These are phyloP conservation scores for Ceratosolen fusciceps DNA, from an alignment of 1,140 invertebrate species.

Conservation along the genomic window DNA sequence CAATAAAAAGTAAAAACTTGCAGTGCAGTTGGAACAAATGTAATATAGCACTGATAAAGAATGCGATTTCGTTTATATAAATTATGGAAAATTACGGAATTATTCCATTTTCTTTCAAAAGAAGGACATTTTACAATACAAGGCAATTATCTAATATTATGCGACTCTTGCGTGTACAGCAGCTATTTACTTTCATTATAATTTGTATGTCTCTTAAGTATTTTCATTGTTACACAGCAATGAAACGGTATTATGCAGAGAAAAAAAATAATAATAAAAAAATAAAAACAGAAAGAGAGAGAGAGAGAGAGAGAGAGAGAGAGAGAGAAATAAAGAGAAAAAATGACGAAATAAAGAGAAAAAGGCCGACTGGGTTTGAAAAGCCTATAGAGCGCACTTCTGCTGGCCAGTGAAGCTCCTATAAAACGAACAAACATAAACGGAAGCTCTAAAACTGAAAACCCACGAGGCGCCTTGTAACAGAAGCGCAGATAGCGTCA, in stretches of 20 bases:
- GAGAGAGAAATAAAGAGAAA: too few relatives aligned
- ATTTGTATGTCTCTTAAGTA: not conserved
- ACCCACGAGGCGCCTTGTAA: not conserved
- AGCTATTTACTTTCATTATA: not conserved
- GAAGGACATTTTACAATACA: too few relatives aligned
- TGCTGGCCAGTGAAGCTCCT: not conserved
- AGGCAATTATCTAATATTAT: not conserved
- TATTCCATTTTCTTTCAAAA: too few relatives aligned
- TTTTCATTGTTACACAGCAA: not conserved
- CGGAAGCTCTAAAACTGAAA: slow-evolving; percentile 14
- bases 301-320: too few relatives aligned
- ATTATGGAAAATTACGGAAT: too few relatives aligned
- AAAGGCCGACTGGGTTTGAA: not conserved
- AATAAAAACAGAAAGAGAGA: too few relatives aligned
- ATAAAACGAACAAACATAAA: slow-evolving; percentile 10
- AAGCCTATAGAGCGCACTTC: not conserved
- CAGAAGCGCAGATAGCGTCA: not conserved
- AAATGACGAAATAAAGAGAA: too few relatives aligned
- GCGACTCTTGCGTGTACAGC: not conserved
- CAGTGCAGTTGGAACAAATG: too few relatives aligned
- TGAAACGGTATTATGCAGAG: not conserved
- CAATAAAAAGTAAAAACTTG: too few relatives aligned
- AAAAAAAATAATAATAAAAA: too few relatives aligned
- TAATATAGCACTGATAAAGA: too few relatives aligned
- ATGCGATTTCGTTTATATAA: too few relatives aligned